A percentile compares a stretch with the other conserved stretches of the same genome.
These are phyloP conservation scores for Chorisops tibialis DNA, from an alignment of 2,888 invertebrate genomes.

Conservation along the genomic window DNA sequence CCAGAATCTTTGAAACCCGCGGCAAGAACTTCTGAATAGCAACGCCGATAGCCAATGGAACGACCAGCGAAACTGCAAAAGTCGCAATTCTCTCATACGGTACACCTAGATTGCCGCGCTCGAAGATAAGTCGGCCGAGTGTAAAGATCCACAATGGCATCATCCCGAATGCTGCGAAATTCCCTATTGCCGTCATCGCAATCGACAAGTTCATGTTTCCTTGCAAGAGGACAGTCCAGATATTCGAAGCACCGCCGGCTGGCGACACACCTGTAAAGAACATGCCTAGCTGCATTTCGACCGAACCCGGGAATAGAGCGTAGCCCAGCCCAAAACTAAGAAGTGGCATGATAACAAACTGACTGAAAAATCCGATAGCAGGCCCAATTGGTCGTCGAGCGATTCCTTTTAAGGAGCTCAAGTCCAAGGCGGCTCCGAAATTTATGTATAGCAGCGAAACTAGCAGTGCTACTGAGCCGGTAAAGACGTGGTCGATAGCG, in stretches of 20 bases:
- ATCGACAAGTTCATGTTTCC: slow-evolving; percentile 92
- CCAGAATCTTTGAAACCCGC: slow-evolving; percentile 65
- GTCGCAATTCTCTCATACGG: slow-evolving; percentile 75
- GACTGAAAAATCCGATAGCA: slow-evolving; percentile 71
- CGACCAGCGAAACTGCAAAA: slow-evolving; percentile 70
- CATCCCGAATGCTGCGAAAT: slow-evolving; percentile 83
- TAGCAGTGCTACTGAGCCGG: slow-evolving; percentile 69
- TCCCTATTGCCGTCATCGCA: slow-evolving; percentile 91
- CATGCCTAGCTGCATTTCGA: slow-evolving; percentile 75
- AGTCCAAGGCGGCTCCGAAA: slow-evolving; percentile 85
- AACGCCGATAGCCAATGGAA: slow-evolving; percentile 69
- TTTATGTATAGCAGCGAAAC: slow-evolving; percentile 82
- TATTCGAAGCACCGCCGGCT: slow-evolving; percentile 94
- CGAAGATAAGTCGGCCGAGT: slow-evolving; percentile 73
- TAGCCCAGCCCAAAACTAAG: slow-evolving; percentile 72
- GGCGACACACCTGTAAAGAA: slow-evolving; percentile 89
- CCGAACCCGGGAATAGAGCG: slow-evolving; percentile 64
- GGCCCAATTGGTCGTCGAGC: slow-evolving; percentile 73
- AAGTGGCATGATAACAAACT: slow-evolving; percentile 83
- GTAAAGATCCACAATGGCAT: slow-evolving; percentile 92
- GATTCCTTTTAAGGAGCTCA: slow-evolving; percentile 64
- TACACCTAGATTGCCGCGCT: slow-evolving; percentile 66
- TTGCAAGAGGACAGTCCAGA: slow-evolving; percentile 88
- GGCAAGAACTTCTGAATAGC: slow-evolving; percentile 67
- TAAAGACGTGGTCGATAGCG: slow-evolving; percentile 70